Base-by-base conservation (phyloP, 2,113 vertebrate genomes). In the Castor canadensis region DNA sequence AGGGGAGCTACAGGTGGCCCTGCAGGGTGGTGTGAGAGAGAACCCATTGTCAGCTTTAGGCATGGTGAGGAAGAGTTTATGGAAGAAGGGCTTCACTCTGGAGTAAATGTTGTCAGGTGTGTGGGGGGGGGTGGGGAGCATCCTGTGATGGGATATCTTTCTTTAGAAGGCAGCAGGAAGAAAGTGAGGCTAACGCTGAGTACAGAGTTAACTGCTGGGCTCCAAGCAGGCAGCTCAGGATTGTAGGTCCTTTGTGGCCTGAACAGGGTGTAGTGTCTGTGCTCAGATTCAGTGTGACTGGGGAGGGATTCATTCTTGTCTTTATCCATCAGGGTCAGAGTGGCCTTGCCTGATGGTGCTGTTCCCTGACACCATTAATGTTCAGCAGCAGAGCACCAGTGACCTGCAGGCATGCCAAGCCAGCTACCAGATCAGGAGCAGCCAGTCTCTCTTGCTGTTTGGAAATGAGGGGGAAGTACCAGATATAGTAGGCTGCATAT, bases 301-400 rank as follows among this genome's bases (percentile, higher is more conserved):
- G 1, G 1, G 5, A 38, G 3, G 28, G 10, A 24, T 56, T 15
- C n/a, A 13, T 49, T 35, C 35, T 77, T n/a, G 26, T 69, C 2
- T 49, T 45, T 30, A 38, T 67, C n/a, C 6, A n/a, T n/a, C n/a
- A n/a, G n/a, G n/a, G n/a, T n/a, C n/a, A n/a, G n/a, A n/a, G n/a
- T n/a, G n/a, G n/a, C 45, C 24, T n/a, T 45, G 45, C 43, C 76
- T 54, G 24, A 20, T 0, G 22, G 22, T 35, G 56, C 9, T 80
- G 9, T 17, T 62, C n/a, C 9, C 2, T 52, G 69, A 40, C 3
- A 1, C 11, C 0, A 20, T n/a, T 43, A 15, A 6, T 24, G 9
- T 60, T 69, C 43, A 0, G 0, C 24, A 54, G 35, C 3, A 76
- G 43, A 52, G n/a, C 19, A 3, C 8, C 32, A 43, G 73, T 12